These are phyloP conservation scores for Pseudomyrmex flavicornis DNA, from an alignment of 1,140 invertebrate species.

Conservation along the genomic window DNA sequence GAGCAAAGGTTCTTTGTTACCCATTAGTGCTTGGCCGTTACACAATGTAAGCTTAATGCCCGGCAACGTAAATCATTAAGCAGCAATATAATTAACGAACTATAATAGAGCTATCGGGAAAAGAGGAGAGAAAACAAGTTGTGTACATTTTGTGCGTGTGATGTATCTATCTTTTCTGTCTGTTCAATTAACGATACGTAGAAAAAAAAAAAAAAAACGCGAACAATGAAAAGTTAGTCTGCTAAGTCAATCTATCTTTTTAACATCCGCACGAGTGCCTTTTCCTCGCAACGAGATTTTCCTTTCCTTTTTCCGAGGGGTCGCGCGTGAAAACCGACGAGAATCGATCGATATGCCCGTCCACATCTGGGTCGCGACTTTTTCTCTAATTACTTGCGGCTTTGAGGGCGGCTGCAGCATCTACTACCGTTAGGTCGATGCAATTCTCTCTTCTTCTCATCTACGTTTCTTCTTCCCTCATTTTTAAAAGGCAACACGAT, in stretches of 20 bases:
- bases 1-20: background rate
- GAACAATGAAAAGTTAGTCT: slow-evolving; percentile 14
- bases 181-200: slow-evolving; percentile 43
- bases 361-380: slow-evolving; percentile 72
- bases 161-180: slow-evolving; percentile 33
- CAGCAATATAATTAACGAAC: slow-evolving; percentile 9
- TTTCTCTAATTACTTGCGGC: slow-evolving; percentile 72
- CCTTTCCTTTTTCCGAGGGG: slow-evolving; percentile 47
- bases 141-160: background rate
- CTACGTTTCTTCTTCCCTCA: background rate
- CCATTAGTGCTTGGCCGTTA: background rate
- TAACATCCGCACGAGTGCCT: slow-evolving; percentile 37
- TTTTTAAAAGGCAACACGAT: slow-evolving; percentile 36
- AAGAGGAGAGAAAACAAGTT: background rate
- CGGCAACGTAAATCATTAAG: slow-evolving; percentile 25
- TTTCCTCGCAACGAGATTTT: slow-evolving; percentile 58
- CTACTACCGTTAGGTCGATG: slow-evolving; percentile 36
- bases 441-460: background rate
- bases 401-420: slow-evolving; percentile 44
- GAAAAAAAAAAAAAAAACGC: background rate
- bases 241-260: slow-evolving; percentile 65
- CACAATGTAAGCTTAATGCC: background rate
- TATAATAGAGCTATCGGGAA: background rate
- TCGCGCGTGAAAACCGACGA: background rate
- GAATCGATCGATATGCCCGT: slow-evolving; percentile 69